A percentile compares a stretch with the other conserved stretches of the same genome.
These are phyloP conservation scores for Macrobrachium nipponense DNA, from an alignment of 1,140 invertebrate genomes.

Conservation along the genomic window DNA sequence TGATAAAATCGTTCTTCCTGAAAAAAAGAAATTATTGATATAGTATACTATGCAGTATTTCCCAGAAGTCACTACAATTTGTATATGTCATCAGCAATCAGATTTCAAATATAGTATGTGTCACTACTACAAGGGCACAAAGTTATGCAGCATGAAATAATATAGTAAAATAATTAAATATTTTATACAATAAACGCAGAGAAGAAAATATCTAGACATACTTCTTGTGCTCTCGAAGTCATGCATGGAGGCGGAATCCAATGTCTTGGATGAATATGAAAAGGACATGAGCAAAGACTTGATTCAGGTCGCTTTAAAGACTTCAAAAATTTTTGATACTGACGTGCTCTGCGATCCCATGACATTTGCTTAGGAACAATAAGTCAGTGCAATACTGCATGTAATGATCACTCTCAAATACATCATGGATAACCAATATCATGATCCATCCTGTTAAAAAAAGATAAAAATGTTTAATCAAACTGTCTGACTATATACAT, in stretches of 20 bases:
- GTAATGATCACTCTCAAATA: too few relatives aligned
- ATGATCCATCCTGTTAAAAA: too few relatives aligned
- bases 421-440: too few relatives aligned
- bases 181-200: background rate
- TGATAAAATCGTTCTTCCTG: background rate
- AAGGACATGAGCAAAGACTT: constrained; percentile 34
- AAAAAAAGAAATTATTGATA: background rate
- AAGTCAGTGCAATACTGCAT: too few relatives aligned
- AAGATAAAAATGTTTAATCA: too few relatives aligned
- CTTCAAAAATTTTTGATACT: constrained; percentile 47
- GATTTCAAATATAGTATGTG: background rate
- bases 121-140: background rate
- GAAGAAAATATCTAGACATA: background rate
- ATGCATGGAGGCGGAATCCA: constrained; percentile 50
- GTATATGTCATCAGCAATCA: background rate
- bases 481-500: too few relatives aligned
- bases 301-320: constrained; percentile 30
- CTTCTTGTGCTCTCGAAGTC: constrained; percentile 31
- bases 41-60: background rate
- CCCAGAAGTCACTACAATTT: background rate
- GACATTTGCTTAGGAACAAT: constrained; percentile 11
- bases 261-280: constrained; percentile 42
- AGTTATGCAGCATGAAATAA: too few relatives aligned
- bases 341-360: constrained; percentile 15
- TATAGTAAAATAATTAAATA: too few relatives aligned